phyloP scores from a whole-genome alignment of 2,888 invertebrate genomes.

The Schizotus pectinicornis region DNA sequence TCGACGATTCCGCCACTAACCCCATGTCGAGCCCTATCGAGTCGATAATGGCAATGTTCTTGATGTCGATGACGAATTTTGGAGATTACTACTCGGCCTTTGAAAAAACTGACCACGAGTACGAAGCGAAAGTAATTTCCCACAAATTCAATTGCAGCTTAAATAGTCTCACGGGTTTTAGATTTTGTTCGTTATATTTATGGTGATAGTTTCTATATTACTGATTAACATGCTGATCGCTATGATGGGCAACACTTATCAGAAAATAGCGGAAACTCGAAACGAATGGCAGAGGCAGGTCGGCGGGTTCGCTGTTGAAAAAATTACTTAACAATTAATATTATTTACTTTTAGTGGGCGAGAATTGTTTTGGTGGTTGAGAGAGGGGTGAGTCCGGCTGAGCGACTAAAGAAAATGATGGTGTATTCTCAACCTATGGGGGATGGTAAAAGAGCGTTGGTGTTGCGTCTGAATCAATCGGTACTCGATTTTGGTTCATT shows the following conservation, averaged over 20 bases:
- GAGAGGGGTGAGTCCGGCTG: conserved; percentile 90
- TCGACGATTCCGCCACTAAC: conserved; percentile 81
- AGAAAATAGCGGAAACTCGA: conserved; percentile 94
- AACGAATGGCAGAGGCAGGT: conserved; percentile 97
- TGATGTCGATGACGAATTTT: conserved; percentile 97
- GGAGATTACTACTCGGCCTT: conserved; percentile 93
- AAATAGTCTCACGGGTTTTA: conserved; percentile 57
- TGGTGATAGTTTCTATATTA: conserved; percentile 94
- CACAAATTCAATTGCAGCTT: too few relatives aligned
- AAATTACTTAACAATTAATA: background rate
- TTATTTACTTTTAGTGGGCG: conserved; percentile 76
- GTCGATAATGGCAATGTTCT: conserved; percentile 96
- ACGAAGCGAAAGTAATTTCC: conserved; percentile 79
- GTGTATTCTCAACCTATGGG: conserved; percentile 96
- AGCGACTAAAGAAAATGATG: conserved; percentile 83
- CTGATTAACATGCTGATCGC: conserved; percentile 98
- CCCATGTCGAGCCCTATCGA: conserved; percentile 93
- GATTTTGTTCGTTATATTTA: conserved; percentile 94
- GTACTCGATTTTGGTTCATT: conserved; percentile 59
- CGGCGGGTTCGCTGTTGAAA: conserved; percentile 28
- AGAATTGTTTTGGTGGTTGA: conserved; percentile 96
- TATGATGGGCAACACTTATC: conserved; percentile 99
- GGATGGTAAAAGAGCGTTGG: conserved; percentile 83
- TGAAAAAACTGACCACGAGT: conserved; percentile 85
- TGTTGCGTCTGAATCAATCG: conserved; percentile 86